A percentile compares a stretch with the other conserved stretches of the same genome.
Conservation (phyloP, 2,113 vertebrate genomes). For the Mustela nigripes region DNA sequence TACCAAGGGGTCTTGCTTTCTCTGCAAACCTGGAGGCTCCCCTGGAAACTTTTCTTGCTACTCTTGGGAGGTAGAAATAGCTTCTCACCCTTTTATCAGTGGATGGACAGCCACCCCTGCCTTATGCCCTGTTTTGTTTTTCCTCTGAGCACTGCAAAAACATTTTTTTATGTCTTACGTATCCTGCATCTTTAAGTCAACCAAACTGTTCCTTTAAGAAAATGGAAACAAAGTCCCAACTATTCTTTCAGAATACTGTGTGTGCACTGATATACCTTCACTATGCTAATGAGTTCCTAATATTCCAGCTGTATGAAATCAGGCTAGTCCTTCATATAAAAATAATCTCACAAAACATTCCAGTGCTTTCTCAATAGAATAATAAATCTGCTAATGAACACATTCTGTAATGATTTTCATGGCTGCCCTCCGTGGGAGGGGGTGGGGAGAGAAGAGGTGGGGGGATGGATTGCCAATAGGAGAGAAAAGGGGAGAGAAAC, state of each 20-base stretch:
- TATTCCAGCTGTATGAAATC: conserved; percentile 63
- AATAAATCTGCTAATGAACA: conserved; percentile 66
- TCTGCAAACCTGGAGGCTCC: conserved; percentile 14
- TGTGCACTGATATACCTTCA: conserved; percentile 60
- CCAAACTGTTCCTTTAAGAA: conserved; percentile 76
- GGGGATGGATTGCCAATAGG: background rate
- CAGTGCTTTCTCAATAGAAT: conserved; percentile 61
- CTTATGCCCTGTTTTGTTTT: conserved; percentile 1
- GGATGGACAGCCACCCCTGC: background rate
- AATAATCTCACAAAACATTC: conserved; percentile 75
- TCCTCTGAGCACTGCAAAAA: conserved; percentile 59
- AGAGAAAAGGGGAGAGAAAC: background rate
- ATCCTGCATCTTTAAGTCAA: conserved; percentile 46
- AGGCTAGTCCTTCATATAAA: conserved; percentile 68
- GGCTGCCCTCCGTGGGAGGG: conserved; percentile 37
- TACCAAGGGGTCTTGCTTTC: conserved; percentile 50
- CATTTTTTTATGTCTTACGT: background rate
- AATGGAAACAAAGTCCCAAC: conserved; percentile 66
- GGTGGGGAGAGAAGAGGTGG: background rate
- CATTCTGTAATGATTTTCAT: conserved; percentile 58
- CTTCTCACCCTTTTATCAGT: conserved; percentile 27
- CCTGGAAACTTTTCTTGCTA: conserved; percentile 49
- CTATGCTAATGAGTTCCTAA: conserved; percentile 82
- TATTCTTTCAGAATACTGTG: background rate
- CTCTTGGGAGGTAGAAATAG: conserved; percentile 66